Conservation (phyloP, 1,140 invertebrate species). For the Asobara japonica region DNA sequence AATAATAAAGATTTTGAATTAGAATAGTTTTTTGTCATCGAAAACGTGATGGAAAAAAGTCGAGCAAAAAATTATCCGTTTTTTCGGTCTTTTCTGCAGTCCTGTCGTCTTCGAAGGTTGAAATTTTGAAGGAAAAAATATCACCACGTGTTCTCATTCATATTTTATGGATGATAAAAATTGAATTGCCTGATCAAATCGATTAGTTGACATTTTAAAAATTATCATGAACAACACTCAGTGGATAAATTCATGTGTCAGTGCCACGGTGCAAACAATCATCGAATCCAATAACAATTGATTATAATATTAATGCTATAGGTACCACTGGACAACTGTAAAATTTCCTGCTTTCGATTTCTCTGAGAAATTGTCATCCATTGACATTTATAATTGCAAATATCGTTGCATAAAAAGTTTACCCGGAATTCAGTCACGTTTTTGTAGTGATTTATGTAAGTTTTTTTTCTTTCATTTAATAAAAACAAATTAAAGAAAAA, state of each 20-base stretch:
- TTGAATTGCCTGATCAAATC: too few relatives aligned
- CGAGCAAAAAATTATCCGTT: too few relatives aligned
- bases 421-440: background rate
- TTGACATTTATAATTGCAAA: background rate
- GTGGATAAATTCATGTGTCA: conserved; percentile 55
- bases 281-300: conserved; percentile 64
- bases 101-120: too few relatives aligned
- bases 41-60: too few relatives aligned
- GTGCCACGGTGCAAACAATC: conserved; percentile 68
- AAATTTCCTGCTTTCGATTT: conserved; percentile 31
- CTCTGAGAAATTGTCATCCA: conserved; percentile 11
- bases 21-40: too few relatives aligned
- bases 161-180: too few relatives aligned
- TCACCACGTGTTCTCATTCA: too few relatives aligned
- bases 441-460: background rate
- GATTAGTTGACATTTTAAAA: conserved; percentile 16
- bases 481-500: conserved; percentile 36
- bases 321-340: conserved; percentile 21
- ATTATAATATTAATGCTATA: conserved; percentile 57
- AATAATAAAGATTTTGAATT: too few relatives aligned
- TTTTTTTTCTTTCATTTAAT: conserved; percentile 15
- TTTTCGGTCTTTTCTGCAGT: too few relatives aligned
- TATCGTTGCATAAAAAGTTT: background rate
- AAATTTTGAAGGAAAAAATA: too few relatives aligned
- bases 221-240: conserved; percentile 7